phyloP scores from a whole-genome alignment of 2,797 vertebrate species.

The Tauraco hartlaubi region DNA sequence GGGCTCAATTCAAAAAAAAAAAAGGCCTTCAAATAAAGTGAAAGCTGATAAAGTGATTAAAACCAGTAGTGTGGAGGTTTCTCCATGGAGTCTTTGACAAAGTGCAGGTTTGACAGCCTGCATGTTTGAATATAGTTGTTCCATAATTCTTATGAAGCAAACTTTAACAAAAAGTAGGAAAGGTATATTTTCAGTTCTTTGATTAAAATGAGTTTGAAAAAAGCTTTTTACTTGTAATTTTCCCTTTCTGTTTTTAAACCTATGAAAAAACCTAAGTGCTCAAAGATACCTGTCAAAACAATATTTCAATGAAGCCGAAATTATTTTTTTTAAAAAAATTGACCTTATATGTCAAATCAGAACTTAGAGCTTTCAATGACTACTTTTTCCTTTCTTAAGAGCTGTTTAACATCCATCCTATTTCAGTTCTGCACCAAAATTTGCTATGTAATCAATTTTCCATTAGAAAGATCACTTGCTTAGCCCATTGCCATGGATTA shows the following conservation, averaged over 20 bases:
- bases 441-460: neutral
- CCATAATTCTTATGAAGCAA: neutral
- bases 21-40: neutral
- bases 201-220: neutral
- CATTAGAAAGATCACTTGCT: neutral
- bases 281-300: neutral
- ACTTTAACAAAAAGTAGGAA: neutral
- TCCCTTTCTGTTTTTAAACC: neutral
- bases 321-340: neutral
- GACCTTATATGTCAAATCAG: constrained; percentile 13
- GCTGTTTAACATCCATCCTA: neutral
- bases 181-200: neutral
- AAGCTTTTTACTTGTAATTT: neutral
- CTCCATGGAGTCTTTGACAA: neutral
- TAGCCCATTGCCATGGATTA: neutral
- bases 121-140: neutral
- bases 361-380: neutral
- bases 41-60: neutral
- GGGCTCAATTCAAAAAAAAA: neutral
- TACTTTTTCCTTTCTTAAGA: neutral
- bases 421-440: neutral
- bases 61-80: neutral
- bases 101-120: neutral
- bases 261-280: neutral
- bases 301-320: neutral